Evolutionary conservation across 1,140 invertebrate genomes (phyloP).

Genomic region (Trichogramma pretiosum): DNA sequence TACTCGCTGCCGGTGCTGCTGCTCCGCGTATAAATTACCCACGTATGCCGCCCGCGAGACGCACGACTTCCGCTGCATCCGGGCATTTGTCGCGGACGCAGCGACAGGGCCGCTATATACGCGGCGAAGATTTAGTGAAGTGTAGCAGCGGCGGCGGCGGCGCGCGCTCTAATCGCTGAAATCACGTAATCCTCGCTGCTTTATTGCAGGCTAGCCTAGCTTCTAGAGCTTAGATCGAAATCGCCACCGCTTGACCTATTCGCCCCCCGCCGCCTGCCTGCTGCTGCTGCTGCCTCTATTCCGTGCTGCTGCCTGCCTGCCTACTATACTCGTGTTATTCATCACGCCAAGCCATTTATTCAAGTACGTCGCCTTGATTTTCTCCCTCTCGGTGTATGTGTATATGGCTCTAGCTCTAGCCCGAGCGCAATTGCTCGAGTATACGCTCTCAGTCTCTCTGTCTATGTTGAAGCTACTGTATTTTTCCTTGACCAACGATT

Average conservation of each 20-base stretch:
- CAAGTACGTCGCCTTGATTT: neutral
- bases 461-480: too few relatives aligned
- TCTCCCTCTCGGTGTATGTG: too few relatives aligned
- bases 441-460: too few relatives aligned
- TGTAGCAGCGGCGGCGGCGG: slow-evolving; percentile 28
- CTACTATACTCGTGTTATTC: neutral
- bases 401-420: too few relatives aligned
- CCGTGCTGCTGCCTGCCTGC: too few relatives aligned
- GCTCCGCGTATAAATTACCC: neutral
- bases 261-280: too few relatives aligned
- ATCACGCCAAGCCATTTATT: neutral
- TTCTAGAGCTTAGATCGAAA: too few relatives aligned
- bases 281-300: too few relatives aligned
- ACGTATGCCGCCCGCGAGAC: slow-evolving; percentile 28
- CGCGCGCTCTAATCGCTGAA: slow-evolving; percentile 23
- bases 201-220: too few relatives aligned
- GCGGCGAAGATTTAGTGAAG: slow-evolving; percentile 18
- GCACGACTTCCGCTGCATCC: slow-evolving; percentile 45
- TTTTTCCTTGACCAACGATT: too few relatives aligned
- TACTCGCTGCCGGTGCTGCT: too few relatives aligned
- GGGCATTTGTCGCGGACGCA: slow-evolving; percentile 44
- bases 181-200: slow-evolving; percentile 25
- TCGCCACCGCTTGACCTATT: neutral
- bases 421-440: too few relatives aligned
- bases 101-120: slow-evolving; percentile 23